phyloP scores from a whole-genome alignment of 2,113 vertebrate species.

The Psephotus haematonotus region DNA sequence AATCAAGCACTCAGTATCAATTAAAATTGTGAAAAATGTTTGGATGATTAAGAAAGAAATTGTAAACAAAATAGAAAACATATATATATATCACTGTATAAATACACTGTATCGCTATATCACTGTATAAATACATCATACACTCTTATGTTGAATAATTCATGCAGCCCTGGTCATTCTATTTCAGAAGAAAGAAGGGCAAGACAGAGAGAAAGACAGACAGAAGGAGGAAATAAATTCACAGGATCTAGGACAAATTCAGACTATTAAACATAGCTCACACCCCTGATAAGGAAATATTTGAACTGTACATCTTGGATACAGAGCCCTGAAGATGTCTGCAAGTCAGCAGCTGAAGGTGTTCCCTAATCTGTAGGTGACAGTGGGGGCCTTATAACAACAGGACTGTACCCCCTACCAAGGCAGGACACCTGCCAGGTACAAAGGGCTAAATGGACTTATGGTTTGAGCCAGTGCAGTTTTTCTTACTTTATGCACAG shows the following conservation, averaged over 20 bases:
- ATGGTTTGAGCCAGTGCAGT: background rate
- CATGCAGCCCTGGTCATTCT: conserved; percentile 61
- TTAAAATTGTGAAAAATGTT: conserved; percentile 22
- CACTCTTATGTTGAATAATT: conserved; percentile 61
- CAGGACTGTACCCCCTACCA: background rate
- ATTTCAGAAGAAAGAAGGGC: conserved; percentile 45
- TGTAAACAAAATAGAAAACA: conserved; percentile 67
- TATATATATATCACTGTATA: conserved; percentile 55
- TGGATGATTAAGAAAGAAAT: conserved; percentile 47
- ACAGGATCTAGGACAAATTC: conserved; percentile 43
- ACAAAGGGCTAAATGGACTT: background rate
- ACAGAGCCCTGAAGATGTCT: background rate
- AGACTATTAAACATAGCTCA: conserved; percentile 33
- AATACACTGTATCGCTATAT: conserved; percentile 57
- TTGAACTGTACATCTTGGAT: conserved; percentile 23
- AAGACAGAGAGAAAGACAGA: conserved; percentile 37
- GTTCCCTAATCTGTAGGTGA: background rate
- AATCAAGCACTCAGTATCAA: conserved; percentile 25
- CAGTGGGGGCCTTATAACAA: background rate
- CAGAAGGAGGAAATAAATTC: conserved; percentile 44
- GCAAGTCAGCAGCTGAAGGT: conserved; percentile 3
- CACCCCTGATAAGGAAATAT: conserved; percentile 13
- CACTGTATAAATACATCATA: conserved; percentile 67
- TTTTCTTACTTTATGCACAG: background rate
- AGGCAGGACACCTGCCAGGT: background rate